Percentiles rank a stretch among this genome's conserved stretches.
These are phyloP conservation scores for Heliconius cydno DNA, from an alignment of 2,888 invertebrate species.

Conservation along the genomic window DNA sequence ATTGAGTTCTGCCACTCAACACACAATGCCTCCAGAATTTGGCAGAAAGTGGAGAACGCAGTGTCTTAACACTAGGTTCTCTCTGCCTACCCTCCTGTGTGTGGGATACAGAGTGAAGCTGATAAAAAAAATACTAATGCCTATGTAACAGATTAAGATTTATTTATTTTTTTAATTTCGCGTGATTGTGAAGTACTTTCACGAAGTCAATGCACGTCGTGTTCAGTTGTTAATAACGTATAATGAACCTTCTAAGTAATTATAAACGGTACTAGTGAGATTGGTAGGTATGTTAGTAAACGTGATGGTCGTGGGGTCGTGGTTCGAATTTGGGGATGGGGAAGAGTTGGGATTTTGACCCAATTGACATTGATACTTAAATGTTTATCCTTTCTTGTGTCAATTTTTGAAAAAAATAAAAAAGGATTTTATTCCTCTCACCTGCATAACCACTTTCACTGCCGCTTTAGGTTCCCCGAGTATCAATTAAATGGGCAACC, in stretches of 20 bases:
- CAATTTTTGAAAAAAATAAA: too few species aligned
- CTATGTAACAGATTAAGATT: neutral
- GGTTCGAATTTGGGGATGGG: neutral
- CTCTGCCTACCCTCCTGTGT: neutral
- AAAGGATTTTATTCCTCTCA: too few species aligned
- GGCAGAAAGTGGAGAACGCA: neutral
- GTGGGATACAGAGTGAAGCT: constrained; percentile 4
- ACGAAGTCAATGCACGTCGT: constrained; percentile 9
- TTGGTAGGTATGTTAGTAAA: neutral
- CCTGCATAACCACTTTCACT: too few species aligned
- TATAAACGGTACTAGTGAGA: neutral
- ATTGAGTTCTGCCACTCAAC: neutral
- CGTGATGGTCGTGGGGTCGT: neutral
- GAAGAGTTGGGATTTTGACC: neutral
- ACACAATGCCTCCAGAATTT: too few species aligned
- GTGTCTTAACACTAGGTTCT: neutral
- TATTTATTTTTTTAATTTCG: neutral
- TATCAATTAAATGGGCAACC: too few species aligned
- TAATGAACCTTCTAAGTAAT: neutral
- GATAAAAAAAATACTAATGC: neutral
- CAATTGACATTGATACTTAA: neutral
- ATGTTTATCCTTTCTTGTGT: neutral
- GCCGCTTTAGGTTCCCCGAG: too few species aligned
- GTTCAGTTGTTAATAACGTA: neutral
- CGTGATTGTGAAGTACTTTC: constrained; percentile 2